Evolutionary conservation across 2,797 vertebrate species (phyloP), one percentile per base, ranked within the genome.

Genomic region (Neomorphus geoffroyi): DNA sequence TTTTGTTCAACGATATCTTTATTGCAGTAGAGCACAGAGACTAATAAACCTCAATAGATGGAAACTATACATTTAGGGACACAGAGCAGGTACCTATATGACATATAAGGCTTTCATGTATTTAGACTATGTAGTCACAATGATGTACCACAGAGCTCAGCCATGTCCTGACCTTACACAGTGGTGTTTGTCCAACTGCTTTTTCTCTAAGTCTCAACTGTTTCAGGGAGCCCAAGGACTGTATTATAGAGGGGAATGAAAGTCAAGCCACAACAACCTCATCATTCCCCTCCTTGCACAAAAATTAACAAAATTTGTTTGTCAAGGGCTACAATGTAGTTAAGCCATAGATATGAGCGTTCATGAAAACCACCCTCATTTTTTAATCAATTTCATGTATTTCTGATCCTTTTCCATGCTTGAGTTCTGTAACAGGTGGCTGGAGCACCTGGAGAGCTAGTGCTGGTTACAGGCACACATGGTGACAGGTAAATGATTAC

Each of bases 401-500:
- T 87, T 74, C 79, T 91, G 35, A 61, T 73, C 39, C 41, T 84
- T 80, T 80, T 80, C 46, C 85, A 80, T 7, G 37, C 21, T n/a
- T 80, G 18, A 84, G 45, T 88, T 69, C 64, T 74, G 28, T 75
- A 80, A 77, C 28, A 62, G 73, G 66, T 18, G 53, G 28, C 18
- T 90, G 60, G 70, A 70, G 60, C 50, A 85, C 50, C 67, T 88
- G 79, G 84, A 78, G 85, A 94, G 57, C 86, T 85, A 50, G 85
- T 60, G 87, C 58, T 80, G 48, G 5, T 56, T 54, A 77, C 84
- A 79, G 78, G 91, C 72, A 87, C 53, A 88, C 88, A 65, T 74
- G 88, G 77, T 90, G 96, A 93, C 66, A 80, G 77, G 97, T 95
- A 94, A 96, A 95, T 96, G 92, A 97, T 98, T 96, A 96, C 94